Base-by-base conservation (phyloP, 2,888 invertebrate species). In the Metellina segmentata region DNA sequence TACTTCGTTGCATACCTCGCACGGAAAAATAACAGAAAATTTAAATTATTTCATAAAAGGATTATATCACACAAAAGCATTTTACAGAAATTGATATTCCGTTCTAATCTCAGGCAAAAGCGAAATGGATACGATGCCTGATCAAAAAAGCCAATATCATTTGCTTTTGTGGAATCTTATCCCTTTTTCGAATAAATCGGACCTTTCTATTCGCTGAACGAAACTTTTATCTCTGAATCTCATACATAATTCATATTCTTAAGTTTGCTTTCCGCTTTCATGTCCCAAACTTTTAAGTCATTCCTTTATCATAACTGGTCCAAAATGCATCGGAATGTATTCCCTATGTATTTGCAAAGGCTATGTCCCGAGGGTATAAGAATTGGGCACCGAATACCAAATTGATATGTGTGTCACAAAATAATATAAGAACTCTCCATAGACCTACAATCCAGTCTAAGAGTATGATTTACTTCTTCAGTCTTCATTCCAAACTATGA, bases 221-320 rank as follows among this genome's bases (percentile, higher is more conserved):
- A 83, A 83, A 72, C 82, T 83, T 83, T 83, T 83, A 83, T 83
- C 82, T 72, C 51, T 52, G 70, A 52, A 72, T 83, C 82, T 83
- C 19, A 83, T 83, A 70, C 70, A 83, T 83, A 34, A 83, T 83
- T 51, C 82, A 83, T 83, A 51, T 13, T 52, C 82, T 52, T 83
- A 83, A 72, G 82, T 83, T 83, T 83, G 70, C 72, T 70, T 72
- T 52, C 72, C 52, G 51, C 71, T 83, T 83, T 72, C 82, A 49
- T 83, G 72, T 83, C 72, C 71, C 71, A 83, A 79, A 79, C 79
- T 83, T 83, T 72, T 83, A 72, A 52, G 72, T 51, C 71, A 72
- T 83, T 71, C 48, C 82, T 83, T 83, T 83, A 79, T 53, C 79
- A 79, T 79, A 79, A 79, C 53, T 53, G 79, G 20, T 20, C 20